Percentiles rank a stretch among this genome's conserved stretches.
Evolutionary conservation across 2,113 vertebrate species (phyloP).

Genomic region (Muntiacus reevesi): DNA sequence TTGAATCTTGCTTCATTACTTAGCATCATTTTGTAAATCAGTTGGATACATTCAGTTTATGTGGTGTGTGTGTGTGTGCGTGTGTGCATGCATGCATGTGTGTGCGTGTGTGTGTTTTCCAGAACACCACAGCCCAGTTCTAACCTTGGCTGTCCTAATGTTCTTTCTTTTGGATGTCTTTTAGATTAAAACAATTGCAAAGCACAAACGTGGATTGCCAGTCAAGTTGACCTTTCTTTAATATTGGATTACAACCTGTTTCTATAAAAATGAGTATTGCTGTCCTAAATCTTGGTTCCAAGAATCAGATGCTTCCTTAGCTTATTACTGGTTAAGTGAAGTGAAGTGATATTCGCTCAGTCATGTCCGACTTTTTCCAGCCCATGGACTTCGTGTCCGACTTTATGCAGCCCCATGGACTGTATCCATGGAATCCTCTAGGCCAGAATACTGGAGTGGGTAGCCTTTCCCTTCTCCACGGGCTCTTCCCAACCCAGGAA

Average conservation of each 20-base stretch:
- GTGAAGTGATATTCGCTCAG: neutral
- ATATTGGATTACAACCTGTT: neutral
- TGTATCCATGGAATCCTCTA: neutral
- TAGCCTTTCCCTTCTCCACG: neutral
- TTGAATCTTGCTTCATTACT: neutral
- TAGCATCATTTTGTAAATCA: neutral
- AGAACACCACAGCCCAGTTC: neutral
- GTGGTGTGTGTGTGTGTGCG: neutral
- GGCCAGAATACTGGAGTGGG: neutral
- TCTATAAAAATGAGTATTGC: slow-evolving; percentile 3
- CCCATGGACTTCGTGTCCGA: neutral
- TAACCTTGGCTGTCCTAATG: neutral
- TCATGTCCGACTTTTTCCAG: accelerated
- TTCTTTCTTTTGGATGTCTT: neutral
- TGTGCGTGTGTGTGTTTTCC: neutral
- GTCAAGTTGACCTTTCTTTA: slow-evolving; percentile 27
- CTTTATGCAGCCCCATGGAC: neutral
- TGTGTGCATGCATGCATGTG: neutral
- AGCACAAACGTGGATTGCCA: neutral
- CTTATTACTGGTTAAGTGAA: neutral
- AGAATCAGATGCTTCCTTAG: neutral
- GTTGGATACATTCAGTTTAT: neutral
- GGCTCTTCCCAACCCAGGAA: neutral
- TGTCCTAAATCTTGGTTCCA: neutral
- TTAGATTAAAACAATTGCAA: neutral